Base-by-base conservation (phyloP, 2,888 invertebrate species). In the Alviniconcha strummeri region DNA sequence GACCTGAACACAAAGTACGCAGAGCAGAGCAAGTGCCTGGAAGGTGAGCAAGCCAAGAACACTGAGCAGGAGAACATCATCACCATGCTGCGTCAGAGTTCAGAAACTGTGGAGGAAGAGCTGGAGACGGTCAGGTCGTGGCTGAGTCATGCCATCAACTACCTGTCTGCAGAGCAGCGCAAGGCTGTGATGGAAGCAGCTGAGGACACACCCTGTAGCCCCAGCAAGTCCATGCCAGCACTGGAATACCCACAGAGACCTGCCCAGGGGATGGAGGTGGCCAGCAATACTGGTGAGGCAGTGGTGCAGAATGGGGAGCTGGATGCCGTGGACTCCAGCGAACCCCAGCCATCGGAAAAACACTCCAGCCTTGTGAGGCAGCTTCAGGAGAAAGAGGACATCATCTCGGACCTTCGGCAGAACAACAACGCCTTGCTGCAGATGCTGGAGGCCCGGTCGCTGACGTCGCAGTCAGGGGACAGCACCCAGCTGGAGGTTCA, bases 371-470 rank as follows among this genome's bases (percentile, higher is more conserved):
- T 93, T 17, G 88, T 88, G 82, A 86, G 83, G 17, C 88, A 89
- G 17, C 84, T 93, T 7, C 82, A 84, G 55, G 90, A 92, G 82
- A 93, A 93, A 85, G 93, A 93, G 84, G 85, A 87, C 56, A 89
- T 92, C 36, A 91, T 93, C 54, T 81, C 86, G 17, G 92, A 92
- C 69, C 85, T 93, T 72, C 92, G 92, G 84, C 89, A 85, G 79
- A 93, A 90, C 83, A 93, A 92, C 86, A 79, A 89, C 3, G 90
- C 91, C 7, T 82, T 93, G 56, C 84, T 93, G 52, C 90, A 90
- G 83, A 89, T 93, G 88, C 85, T 93, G 69, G 92, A 93, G 77
- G 89, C 90, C 17, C 89, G 90, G 69, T 89, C 90, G 9, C 75
- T 90, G 56, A 85, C 87, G 6, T 79, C 86, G 57, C 84, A 86